phyloP scores from a whole-genome alignment of 1,140 invertebrate genomes.

The Ceratitis capitata region DNA sequence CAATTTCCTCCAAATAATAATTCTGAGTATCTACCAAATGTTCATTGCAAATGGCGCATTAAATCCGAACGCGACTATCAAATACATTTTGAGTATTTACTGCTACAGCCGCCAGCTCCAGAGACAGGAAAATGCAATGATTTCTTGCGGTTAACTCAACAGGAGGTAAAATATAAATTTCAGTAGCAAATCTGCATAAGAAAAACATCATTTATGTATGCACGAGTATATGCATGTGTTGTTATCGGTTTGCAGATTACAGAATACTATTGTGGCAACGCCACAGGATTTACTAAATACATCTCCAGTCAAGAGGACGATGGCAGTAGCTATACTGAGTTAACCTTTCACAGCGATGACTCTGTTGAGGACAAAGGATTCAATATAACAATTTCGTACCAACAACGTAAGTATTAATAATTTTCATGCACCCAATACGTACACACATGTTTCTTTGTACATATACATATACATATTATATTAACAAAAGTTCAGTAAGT shows the following conservation, averaged over 20 bases:
- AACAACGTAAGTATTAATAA: slow-evolving; percentile 26
- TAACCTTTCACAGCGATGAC: slow-evolving; percentile 52
- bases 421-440: no score
- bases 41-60: slow-evolving; percentile 53
- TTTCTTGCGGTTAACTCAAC: slow-evolving; percentile 43
- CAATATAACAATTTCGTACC: neutral
- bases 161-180: slow-evolving; percentile 42
- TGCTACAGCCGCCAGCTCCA: slow-evolving; percentile 48
- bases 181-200: neutral
- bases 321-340: slow-evolving; percentile 28
- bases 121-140: slow-evolving; percentile 53
- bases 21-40: slow-evolving; percentile 27
- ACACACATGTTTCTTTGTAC: no score
- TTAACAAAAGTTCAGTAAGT: no score
- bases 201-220: neutral
- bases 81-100: slow-evolving; percentile 46
- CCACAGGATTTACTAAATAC: slow-evolving; percentile 44
- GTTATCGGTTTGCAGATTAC: neutral
- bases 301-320: neutral
- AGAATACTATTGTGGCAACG: slow-evolving; percentile 25
- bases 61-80: slow-evolving; percentile 6
- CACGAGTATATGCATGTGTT: neutral
- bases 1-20: slow-evolving; percentile 20
- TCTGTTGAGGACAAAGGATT: slow-evolving; percentile 40
- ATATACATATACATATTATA: no score